A percentile compares a stretch with the other conserved stretches of the same genome.
These are phyloP conservation scores for Columbina picui DNA, from an alignment of 2,113 vertebrate species.

Conservation along the genomic window DNA sequence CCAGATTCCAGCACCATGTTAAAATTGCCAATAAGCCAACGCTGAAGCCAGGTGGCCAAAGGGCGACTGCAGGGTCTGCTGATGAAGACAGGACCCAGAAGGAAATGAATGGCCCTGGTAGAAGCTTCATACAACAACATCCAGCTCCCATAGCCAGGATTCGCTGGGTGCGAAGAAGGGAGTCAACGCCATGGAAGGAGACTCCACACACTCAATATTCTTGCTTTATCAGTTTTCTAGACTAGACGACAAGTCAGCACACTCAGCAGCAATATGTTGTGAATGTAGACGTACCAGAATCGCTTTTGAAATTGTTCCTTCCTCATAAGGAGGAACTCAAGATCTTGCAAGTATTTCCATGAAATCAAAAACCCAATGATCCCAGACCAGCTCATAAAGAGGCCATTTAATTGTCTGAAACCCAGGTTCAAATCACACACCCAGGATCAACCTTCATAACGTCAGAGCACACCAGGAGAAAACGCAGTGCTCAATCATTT, in stretches of 20 bases:
- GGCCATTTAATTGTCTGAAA: neutral
- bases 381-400: neutral
- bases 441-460: neutral
- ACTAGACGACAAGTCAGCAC: neutral
- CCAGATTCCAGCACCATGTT: neutral
- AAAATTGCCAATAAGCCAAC: neutral
- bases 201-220: rapidly evolving
- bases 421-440: neutral
- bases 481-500: neutral
- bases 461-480: neutral
- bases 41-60: neutral
- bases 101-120: rapidly evolving
- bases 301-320: neutral
- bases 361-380: neutral
- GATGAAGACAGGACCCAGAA: neutral
- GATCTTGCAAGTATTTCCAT: neutral
- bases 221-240: neutral
- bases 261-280: neutral
- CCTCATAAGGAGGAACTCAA: neutral
- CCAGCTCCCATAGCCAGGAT: rapidly evolving
- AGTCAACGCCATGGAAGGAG: neutral
- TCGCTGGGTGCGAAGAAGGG: neutral
- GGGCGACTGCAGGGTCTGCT: neutral
- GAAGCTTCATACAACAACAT: neutral
- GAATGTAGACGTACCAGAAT: neutral